A percentile compares a stretch with the other conserved stretches of the same genome.
These are phyloP conservation scores for Plagiodera versicolora DNA, from an alignment of 2,888 invertebrate species.

Conservation along the genomic window DNA sequence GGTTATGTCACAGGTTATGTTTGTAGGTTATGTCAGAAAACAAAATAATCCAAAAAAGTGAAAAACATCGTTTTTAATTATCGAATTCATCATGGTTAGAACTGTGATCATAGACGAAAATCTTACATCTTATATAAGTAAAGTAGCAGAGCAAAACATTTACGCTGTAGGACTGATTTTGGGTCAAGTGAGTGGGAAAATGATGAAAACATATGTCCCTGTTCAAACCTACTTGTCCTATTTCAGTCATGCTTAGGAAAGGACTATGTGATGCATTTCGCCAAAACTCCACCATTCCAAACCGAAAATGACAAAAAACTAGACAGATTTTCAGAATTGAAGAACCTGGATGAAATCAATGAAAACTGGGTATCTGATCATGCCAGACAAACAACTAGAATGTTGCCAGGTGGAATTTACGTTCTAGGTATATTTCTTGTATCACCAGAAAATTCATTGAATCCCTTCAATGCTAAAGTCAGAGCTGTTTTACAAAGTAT, in stretches of 20 bases:
- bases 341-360: slow-evolving; percentile 60
- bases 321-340: slow-evolving; percentile 33
- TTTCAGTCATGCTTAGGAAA: slow-evolving; percentile 65
- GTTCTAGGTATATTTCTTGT: slow-evolving; percentile 81
- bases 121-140: slow-evolving; percentile 68
- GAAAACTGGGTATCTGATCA: slow-evolving; percentile 77
- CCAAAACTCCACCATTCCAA: slow-evolving; percentile 72
- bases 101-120: slow-evolving; percentile 70
- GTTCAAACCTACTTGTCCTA: slow-evolving; percentile 18
- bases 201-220: slow-evolving; percentile 31
- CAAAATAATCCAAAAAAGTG: too few species aligned
- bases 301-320: slow-evolving; percentile 50
- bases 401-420: slow-evolving; percentile 89
- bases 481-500: slow-evolving; percentile 61
- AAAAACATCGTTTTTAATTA: not conserved
- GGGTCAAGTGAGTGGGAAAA: slow-evolving; percentile 68
- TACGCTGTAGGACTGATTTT: slow-evolving; percentile 75
- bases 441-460: slow-evolving; percentile 67
- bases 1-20: not conserved
- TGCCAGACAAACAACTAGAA: slow-evolving; percentile 82
- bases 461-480: slow-evolving; percentile 61
- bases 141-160: slow-evolving; percentile 64
- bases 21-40: too few species aligned
- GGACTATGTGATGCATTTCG: slow-evolving; percentile 78
- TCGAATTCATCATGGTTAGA: slow-evolving; percentile 53